A percentile compares a stretch with the other conserved stretches of the same genome.
Conservation (phyloP, 1,140 invertebrate species). For the Semibalanus balanoides region DNA sequence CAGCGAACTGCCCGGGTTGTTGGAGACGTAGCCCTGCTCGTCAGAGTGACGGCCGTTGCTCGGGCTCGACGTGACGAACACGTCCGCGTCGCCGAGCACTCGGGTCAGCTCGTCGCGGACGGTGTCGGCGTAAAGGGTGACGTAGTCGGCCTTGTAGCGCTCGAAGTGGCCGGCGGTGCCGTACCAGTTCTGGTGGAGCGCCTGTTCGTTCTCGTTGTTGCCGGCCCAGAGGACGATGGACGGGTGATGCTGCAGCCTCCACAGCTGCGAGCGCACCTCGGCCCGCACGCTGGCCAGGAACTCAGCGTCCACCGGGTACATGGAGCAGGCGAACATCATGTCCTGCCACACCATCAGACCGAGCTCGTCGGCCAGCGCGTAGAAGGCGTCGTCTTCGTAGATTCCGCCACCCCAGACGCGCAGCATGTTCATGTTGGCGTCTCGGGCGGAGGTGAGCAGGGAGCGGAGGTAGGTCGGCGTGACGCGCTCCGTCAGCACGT, state of each 20-base stretch:
- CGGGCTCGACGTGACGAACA: constrained; percentile 76
- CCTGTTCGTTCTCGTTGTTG: constrained; percentile 97
- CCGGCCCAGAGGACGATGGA: constrained; percentile 80
- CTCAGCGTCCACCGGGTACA: constrained; percentile 65
- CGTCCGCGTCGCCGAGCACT: constrained; percentile 43
- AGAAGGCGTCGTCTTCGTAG: constrained; percentile 86
- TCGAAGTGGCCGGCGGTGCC: constrained; percentile 40
- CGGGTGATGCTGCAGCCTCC: constrained; percentile 71
- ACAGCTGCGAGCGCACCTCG: constrained; percentile 73
- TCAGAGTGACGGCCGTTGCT: constrained; percentile 70
- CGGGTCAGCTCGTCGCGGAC: constrained; percentile 46
- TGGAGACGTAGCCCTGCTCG: constrained; percentile 54
- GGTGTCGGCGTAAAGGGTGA: constrained; percentile 67
- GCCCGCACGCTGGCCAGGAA: constrained; percentile 56
- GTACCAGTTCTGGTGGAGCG: constrained; percentile 72
- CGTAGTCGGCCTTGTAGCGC: constrained; percentile 62
- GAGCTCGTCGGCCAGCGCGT: constrained; percentile 61
- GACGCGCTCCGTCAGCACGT: constrained; percentile 66
- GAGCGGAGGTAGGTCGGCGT: constrained; percentile 32
- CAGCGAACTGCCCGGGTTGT: constrained; percentile 55
- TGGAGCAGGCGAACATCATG: constrained; percentile 83
- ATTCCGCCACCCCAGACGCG: constrained; percentile 95
- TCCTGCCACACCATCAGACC: constrained; percentile 72
- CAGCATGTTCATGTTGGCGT: constrained; percentile 83
- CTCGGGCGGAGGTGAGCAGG: constrained; percentile 53